phyloP scores from a whole-genome alignment of 2,797 vertebrate species.

The Myotis daubentonii region DNA sequence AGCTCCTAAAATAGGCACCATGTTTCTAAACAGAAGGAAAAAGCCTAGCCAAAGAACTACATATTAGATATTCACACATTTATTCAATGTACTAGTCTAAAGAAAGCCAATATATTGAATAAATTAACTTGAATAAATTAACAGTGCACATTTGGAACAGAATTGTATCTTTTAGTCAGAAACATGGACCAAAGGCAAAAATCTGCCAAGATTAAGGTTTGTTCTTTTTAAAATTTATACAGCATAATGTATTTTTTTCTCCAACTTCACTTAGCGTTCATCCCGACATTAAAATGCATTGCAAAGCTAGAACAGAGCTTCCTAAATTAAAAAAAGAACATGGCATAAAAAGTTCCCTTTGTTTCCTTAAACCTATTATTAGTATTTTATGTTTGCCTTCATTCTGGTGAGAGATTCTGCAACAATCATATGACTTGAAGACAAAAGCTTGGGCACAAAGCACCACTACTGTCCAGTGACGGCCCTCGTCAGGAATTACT shows the following conservation, averaged over 20 bases:
- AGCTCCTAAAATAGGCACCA: not conserved
- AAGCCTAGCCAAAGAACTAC: not conserved
- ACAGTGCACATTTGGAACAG: slow-evolving; percentile 20
- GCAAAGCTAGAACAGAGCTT: slow-evolving; percentile 55
- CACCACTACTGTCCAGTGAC: slow-evolving; percentile 77
- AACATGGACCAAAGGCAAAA: slow-evolving; percentile 72
- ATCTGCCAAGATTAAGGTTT: slow-evolving; percentile 40
- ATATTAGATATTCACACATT: not conserved
- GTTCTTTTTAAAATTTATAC: not conserved
- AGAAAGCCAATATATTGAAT: slow-evolving; percentile 67
- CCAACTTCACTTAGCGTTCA: slow-evolving; percentile 24
- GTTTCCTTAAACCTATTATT: slow-evolving; percentile 9
- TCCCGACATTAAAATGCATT: slow-evolving; percentile 51
- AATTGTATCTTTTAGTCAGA: slow-evolving; percentile 73
- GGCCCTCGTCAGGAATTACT: slow-evolving; percentile 82
- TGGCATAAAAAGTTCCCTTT: not conserved
- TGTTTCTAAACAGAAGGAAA: slow-evolving; percentile 37
- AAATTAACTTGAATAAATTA: slow-evolving; percentile 53
- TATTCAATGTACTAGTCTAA: not conserved
- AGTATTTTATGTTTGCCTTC: slow-evolving; percentile 50
- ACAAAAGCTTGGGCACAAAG: not conserved
- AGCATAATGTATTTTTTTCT: not conserved
- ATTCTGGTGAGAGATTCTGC: slow-evolving; percentile 52
- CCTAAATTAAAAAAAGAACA: slow-evolving; percentile 28
- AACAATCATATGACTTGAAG: slow-evolving; percentile 35